These are phyloP conservation scores for Burhinus oedicnemus DNA, from an alignment of 2,113 vertebrate genomes.

Conservation along the genomic window DNA sequence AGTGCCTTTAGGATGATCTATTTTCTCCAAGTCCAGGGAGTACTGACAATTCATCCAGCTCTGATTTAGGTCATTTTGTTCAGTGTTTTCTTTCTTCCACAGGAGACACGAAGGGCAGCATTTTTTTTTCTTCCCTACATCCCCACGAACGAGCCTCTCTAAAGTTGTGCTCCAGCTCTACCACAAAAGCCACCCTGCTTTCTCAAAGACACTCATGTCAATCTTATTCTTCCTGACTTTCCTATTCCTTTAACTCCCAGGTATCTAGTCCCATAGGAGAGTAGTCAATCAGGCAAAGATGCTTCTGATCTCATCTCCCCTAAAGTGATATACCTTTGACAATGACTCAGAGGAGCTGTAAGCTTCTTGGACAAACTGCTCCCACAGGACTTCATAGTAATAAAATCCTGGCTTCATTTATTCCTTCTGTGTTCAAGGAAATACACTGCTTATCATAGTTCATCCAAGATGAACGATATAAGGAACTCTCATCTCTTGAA, in stretches of 20 bases:
- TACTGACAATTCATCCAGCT: background rate
- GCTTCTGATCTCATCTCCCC: constrained; percentile 14
- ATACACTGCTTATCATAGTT: background rate
- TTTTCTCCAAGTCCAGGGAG: background rate
- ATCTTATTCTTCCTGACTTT: background rate
- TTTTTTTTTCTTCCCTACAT: background rate
- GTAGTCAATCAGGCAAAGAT: background rate
- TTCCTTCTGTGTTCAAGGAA: background rate
- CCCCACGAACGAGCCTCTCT: background rate
- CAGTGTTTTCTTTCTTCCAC: background rate
- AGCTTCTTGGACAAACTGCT: constrained; percentile 15
- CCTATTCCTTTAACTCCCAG: background rate
- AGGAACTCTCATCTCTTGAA: background rate
- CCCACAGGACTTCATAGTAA: background rate
- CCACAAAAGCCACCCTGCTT: background rate
- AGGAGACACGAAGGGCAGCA: background rate
- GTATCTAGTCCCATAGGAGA: background rate
- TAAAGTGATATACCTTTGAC: background rate
- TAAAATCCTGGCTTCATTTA: constrained; percentile 8
- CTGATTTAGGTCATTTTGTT: constrained; percentile 12
- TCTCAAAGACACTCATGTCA: background rate
- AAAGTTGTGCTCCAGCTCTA: background rate
- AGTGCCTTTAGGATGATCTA: background rate
- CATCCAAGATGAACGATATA: background rate
- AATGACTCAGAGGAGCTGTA: background rate